Percentiles rank a stretch among this genome's conserved stretches.
Conservation (phyloP, 2,797 vertebrate genomes). For the Sebastes cheni region DNA sequence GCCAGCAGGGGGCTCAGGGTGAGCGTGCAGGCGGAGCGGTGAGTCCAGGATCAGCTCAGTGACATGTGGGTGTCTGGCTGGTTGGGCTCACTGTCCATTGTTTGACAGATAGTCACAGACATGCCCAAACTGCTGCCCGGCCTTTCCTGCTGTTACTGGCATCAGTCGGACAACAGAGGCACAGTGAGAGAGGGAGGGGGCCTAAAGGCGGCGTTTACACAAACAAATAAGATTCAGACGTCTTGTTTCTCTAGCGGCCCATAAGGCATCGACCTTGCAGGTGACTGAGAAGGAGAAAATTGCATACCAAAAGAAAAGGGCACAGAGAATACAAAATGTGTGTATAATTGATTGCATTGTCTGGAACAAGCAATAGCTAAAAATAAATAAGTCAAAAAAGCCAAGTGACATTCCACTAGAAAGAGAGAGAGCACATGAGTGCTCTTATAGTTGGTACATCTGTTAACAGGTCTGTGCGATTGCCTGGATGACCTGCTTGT, state of each 20-base stretch:
- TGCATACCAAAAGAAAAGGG: too few species aligned
- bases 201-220: slow-evolving; percentile 40
- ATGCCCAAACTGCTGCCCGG: slow-evolving; percentile 47
- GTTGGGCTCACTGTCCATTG: slow-evolving; percentile 48
- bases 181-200: slow-evolving; percentile 3
- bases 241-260: slow-evolving; percentile 32
- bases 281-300: slow-evolving; percentile 56
- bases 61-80: slow-evolving; percentile 47
- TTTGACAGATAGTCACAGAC: slow-evolving; percentile 65
- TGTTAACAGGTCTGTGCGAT: slow-evolving; percentile 49
- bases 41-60: slow-evolving; percentile 43
- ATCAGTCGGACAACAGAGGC: slow-evolving; percentile 39
- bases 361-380: slow-evolving; percentile 31
- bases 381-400: slow-evolving; percentile 38
- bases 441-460: slow-evolving; percentile 15
- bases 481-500: slow-evolving; percentile 38
- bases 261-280: slow-evolving; percentile 37
- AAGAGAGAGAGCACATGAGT: slow-evolving; percentile 13
- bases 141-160: slow-evolving; percentile 36
- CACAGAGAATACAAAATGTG: too few species aligned
- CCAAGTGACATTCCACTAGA: slow-evolving; percentile 16
- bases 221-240: slow-evolving; percentile 25
- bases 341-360: too few species aligned
- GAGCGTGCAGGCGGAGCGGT: slow-evolving; percentile 15
- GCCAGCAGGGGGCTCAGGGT: slow-evolving; percentile 66